Evolutionary conservation across 2,113 vertebrate species (phyloP).

Genomic region (Oryctolagus cuniculus): mOryCun1.1 NC_091438.1:89446501-89447000

Average conservation of each 20-base stretch:
- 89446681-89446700: background rate
- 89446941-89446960: background rate
- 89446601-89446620: background rate
- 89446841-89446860: background rate
- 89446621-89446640: background rate
- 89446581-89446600: background rate
- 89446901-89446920: conserved; percentile 6
- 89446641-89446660: background rate
- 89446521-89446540: background rate
- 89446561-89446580: conserved; percentile 10
- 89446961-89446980: conserved; percentile 37
- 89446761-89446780: background rate
- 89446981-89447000: background rate
- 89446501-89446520: background rate
- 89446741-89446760: background rate
- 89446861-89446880: background rate
- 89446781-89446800: background rate
- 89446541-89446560: background rate
- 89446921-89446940: conserved; percentile 13
- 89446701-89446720: background rate
- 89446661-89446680: background rate
- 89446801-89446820: background rate
- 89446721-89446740: background rate
- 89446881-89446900: conserved; percentile 4
- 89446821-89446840: background rate